Percentiles rank a stretch among this genome's conserved stretches.
Conservation (phyloP, 1,140 invertebrate genomes). For the Drosophila bocki region DNA sequence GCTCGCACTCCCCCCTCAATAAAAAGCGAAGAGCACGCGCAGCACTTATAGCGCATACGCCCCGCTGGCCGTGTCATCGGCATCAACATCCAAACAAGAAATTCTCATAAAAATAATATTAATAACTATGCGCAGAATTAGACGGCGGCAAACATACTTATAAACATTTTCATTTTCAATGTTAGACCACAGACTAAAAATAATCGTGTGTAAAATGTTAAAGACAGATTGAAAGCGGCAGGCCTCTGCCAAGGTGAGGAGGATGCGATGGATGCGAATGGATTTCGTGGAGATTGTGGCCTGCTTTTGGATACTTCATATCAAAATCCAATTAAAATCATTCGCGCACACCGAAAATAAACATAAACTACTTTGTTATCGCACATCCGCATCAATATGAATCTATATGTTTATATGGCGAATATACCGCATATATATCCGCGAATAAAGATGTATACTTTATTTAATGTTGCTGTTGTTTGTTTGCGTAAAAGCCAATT, state of each 20-base stretch:
- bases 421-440: constrained; percentile 13
- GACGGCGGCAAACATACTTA: constrained; percentile 47
- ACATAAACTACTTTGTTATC: constrained; percentile 53
- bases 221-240: constrained; percentile 57
- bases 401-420: constrained; percentile 1
- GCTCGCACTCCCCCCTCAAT: constrained; percentile 17
- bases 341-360: constrained; percentile 62
- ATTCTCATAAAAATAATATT: constrained; percentile 54
- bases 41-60: constrained; percentile 58
- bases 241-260: constrained; percentile 53
- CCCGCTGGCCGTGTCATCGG: constrained; percentile 49
- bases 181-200: constrained; percentile 72
- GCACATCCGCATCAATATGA: constrained; percentile 34
- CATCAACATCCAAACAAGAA: constrained; percentile 37
- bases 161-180: constrained; percentile 71
- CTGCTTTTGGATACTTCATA: constrained; percentile 41
- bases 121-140: constrained; percentile 69
- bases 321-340: constrained; percentile 82
- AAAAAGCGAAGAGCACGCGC: constrained; percentile 13
- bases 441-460: constrained; percentile 24
- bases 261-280: neutral
- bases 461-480: constrained; percentile 41
- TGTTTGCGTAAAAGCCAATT: constrained; percentile 28
- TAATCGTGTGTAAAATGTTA: constrained; percentile 65
- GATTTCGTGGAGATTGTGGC: constrained; percentile 35